A percentile compares a stretch with the other conserved stretches of the same genome.
Conservation (phyloP, 2,888 invertebrate species). For the Cybosia mesomella region DNA sequence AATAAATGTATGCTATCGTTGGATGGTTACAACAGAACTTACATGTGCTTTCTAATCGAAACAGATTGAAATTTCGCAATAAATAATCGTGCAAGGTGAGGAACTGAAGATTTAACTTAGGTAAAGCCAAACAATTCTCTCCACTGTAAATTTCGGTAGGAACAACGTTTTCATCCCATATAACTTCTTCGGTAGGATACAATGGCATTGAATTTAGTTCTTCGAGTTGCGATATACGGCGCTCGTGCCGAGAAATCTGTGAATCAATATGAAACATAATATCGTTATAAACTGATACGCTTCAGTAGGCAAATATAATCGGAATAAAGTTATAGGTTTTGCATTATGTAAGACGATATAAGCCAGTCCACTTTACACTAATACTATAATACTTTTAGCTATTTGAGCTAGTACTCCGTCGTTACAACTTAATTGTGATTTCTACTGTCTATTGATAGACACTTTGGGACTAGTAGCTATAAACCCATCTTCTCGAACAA, state of each 20-base stretch:
- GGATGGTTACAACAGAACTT: constrained; percentile 69
- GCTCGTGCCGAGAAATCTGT: constrained; percentile 94
- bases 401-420: too few relatives aligned
- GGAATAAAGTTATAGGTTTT: neutral
- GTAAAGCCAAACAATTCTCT: constrained; percentile 97
- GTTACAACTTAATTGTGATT: too few relatives aligned
- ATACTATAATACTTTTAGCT: too few relatives aligned
- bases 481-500: neutral
- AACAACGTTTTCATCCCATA: constrained; percentile 99
- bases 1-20: neutral
- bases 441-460: too few relatives aligned
- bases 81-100: constrained; percentile 99
- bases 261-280: constrained; percentile 16
- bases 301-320: constrained; percentile 3
- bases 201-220: constrained; percentile 99
- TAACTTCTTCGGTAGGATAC: constrained; percentile 98
- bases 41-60: constrained; percentile 99
- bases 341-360: neutral
- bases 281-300: constrained; percentile 3
- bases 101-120: constrained; percentile 99
- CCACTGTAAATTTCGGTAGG: constrained; percentile 99
- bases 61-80: constrained; percentile 98
- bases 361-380: neutral
- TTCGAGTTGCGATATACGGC: constrained; percentile 96
- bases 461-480: neutral